A percentile compares a stretch with the other conserved stretches of the same genome.
Conservation (phyloP, 2,888 invertebrate species). For the Auanema freiburgensis region DNA sequence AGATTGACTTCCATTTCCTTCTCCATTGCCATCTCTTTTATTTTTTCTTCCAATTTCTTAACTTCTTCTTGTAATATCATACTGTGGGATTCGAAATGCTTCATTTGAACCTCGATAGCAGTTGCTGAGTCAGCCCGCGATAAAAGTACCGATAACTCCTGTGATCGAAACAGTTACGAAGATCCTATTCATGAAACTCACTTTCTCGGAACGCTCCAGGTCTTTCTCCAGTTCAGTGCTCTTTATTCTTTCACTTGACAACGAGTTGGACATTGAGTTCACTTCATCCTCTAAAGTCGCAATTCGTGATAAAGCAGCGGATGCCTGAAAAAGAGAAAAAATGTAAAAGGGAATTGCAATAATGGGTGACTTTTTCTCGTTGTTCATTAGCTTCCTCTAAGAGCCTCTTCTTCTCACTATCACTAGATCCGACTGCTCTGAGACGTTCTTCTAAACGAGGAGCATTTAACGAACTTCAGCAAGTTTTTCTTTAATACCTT, state of each 20-base stretch:
- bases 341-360: no score
- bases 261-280: no score
- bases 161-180: background rate
- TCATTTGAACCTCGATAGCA: background rate
- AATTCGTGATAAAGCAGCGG: no score
- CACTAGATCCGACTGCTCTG: constrained; percentile 28
- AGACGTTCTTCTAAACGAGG: constrained; percentile 28
- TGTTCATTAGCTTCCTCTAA: constrained; percentile 24
- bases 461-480: background rate
- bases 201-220: background rate
- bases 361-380: constrained; percentile 15
- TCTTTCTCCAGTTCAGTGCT: constrained; percentile 13
- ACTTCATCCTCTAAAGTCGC: no score
- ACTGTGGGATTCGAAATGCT: background rate
- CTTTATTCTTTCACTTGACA: no score
- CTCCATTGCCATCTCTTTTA: constrained; percentile 15
- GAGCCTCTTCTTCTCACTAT: constrained; percentile 24
- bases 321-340: no score
- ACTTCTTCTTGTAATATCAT: background rate
- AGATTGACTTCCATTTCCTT: constrained; percentile 16
- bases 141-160: background rate
- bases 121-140: no score
- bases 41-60: constrained; percentile 13
- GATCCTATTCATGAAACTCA: background rate
- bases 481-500: constrained; percentile 20